Base-by-base conservation (phyloP, 2,113 vertebrate genomes). In the Vimba vimba region DNA sequence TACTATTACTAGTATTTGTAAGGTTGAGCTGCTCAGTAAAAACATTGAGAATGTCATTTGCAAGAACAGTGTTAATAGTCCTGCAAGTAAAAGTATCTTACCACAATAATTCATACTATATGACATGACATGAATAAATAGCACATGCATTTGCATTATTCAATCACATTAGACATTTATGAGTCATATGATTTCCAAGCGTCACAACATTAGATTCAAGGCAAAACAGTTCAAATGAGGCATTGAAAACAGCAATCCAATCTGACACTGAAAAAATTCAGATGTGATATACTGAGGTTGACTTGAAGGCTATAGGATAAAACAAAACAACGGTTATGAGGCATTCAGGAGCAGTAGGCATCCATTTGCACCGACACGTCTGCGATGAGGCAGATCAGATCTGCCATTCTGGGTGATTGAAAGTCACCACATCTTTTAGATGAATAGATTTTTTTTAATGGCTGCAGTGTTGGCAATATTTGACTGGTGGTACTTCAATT, bases 71-170 rank as follows among this genome's bases (percentile, higher is more conserved):
- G 57, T 82, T 77, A 79, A 43, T 80, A 81, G 11, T 73, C 39
- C 25, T 66, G 27, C 60, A 62, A n/a, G 69, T 84, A 57, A 45
- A 45, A 73, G 27, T 82, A 73, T 64, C 74, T 45, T 64, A 47
- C 36, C 85, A 77, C 52, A 84, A 80, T 84, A 88, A 79, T 81
- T 88, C 57, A 79, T 79, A 79, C 76, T 60, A 82, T 52, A 85
- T 68, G 76, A 88, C 87, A 86, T 82, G 82, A 82, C 75, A 69
- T 66, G 79, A 87, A 89, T 87, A 89, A 85, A 89, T 85, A 89
- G 50, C 78, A 87, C 88, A 89, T 89, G 88, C 88, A 86, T 50
- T 84, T 77, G 25, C 75, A 73, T 77, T 85, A 39, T 86, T 85
- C 68, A 77, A 74, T 79, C 64, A 47, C 74, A 68, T 69, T 27